A percentile compares a stretch with the other conserved stretches of the same genome.
Conservation (phyloP, 1,140 invertebrate species). For the Atta colombica region DNA sequence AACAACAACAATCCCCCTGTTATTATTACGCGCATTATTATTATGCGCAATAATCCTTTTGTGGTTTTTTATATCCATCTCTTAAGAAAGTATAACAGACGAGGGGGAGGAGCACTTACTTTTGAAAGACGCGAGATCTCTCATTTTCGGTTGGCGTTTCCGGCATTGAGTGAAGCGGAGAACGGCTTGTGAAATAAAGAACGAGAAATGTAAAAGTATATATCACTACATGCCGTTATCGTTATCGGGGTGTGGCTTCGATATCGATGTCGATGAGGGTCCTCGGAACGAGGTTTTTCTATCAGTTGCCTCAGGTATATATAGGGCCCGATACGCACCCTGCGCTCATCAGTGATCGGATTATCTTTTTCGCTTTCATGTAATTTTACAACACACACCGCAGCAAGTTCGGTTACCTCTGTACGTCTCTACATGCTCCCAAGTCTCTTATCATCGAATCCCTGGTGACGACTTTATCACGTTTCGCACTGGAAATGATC, state of each 20-base stretch:
- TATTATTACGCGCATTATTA: neutral
- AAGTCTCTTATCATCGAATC: conserved; percentile 43
- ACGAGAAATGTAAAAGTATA: conserved; percentile 59
- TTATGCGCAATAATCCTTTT: no score
- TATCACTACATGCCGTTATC: conserved; percentile 82
- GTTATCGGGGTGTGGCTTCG: conserved; percentile 82
- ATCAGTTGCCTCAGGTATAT: conserved; percentile 83
- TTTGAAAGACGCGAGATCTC: no score
- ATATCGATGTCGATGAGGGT: conserved; percentile 84
- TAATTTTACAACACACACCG: conserved; percentile 10
- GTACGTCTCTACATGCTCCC: neutral
- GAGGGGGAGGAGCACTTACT: neutral
- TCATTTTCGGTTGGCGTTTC: conserved; percentile 26
- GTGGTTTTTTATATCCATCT: neutral
- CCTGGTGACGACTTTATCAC: conserved; percentile 45
- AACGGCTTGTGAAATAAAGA: conserved; percentile 23
- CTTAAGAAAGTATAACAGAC: neutral
- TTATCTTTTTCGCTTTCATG: conserved; percentile 73
- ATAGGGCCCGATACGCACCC: conserved; percentile 79
- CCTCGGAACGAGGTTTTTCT: conserved; percentile 81
- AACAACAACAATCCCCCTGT: neutral
- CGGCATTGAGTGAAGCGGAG: neutral
- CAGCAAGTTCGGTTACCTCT: conserved; percentile 10
- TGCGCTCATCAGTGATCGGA: conserved; percentile 79
- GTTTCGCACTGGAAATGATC: conserved; percentile 38